Percentiles rank a stretch among this genome's conserved stretches.
Conservation (phyloP, 2,888 invertebrate species). For the Pherbina coryleti region DNA sequence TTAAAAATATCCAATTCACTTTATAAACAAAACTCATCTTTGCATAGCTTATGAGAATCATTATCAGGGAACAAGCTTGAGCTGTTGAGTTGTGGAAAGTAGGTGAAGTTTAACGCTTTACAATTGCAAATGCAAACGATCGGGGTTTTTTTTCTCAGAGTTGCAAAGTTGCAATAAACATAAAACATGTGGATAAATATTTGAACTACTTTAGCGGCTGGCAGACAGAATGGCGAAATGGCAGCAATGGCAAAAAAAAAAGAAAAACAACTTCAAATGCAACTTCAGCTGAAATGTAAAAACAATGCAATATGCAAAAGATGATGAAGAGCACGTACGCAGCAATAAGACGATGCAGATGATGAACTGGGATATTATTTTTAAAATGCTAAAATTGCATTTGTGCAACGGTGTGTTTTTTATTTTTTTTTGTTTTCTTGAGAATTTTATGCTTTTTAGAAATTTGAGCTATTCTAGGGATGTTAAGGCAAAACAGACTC, state of each 20-base stretch:
- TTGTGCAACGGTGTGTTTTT: too few relatives aligned
- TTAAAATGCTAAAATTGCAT: too few relatives aligned
- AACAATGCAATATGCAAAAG: too few relatives aligned
- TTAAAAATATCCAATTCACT: too few relatives aligned
- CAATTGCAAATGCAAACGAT: not conserved
- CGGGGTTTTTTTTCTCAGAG: not conserved
- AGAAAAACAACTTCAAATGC: not conserved
- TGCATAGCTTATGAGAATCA: not conserved
- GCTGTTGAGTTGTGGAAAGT: conserved; percentile 5
- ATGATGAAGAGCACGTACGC: too few relatives aligned
- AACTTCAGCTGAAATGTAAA: not conserved
- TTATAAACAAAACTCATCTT: not conserved
- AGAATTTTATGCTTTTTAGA: too few relatives aligned
- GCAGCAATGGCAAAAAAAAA: not conserved
- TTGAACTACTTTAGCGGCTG: conserved; percentile 28
- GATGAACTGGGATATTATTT: too few relatives aligned
- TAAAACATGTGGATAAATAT: conserved; percentile 29
- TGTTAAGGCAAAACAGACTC: too few relatives aligned
- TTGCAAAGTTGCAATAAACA: not conserved
- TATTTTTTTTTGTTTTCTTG: too few relatives aligned
- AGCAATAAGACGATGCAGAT: too few relatives aligned
- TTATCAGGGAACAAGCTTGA: not conserved
- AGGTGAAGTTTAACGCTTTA: conserved; percentile 28
- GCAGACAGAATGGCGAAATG: not conserved
- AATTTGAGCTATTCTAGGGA: too few relatives aligned